Conservation (phyloP, 2,797 vertebrate genomes). For the Gila robusta region DNA sequence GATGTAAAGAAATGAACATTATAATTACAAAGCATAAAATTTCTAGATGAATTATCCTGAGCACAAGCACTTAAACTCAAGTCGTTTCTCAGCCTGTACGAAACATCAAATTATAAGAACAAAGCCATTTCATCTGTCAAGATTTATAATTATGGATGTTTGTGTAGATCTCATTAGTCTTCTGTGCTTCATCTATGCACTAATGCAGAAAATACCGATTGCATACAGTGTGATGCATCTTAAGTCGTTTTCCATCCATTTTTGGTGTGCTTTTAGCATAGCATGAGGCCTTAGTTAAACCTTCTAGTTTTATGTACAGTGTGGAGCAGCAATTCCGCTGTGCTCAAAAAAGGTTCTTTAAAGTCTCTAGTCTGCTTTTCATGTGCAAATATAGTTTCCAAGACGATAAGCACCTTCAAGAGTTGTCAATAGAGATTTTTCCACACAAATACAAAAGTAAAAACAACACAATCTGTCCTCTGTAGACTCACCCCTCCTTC, state of each 20-base stretch:
- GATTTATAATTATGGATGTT: conserved; percentile 44
- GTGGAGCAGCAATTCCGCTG: not conserved
- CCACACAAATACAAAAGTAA: conserved; percentile 7
- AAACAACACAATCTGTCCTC: conserved; percentile 54
- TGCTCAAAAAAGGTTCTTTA: not conserved
- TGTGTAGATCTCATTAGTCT: conserved; percentile 29
- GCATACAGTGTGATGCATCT: conserved; percentile 13
- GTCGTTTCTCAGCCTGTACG: conserved; percentile 43
- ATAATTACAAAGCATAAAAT: conserved; percentile 20
- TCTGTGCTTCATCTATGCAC: not conserved
- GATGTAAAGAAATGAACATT: conserved; percentile 15
- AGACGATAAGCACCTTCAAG: not conserved
- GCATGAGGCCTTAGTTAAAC: not conserved
- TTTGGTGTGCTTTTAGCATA: not conserved
- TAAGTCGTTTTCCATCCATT: not conserved
- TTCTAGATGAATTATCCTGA: conserved; percentile 18
- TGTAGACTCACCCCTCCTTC: conserved; percentile 97
- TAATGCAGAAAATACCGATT: conserved; percentile 38
- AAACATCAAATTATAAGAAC: conserved; percentile 48
- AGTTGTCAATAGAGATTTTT: not conserved
- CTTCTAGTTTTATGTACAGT: not conserved
- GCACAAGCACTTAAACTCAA: conserved; percentile 43
- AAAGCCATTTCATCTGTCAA: conserved; percentile 27
- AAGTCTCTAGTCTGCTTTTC: not conserved
- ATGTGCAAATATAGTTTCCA: conserved; percentile 1